Evolutionary conservation across 2,113 vertebrate species (phyloP).

Genomic region (Psammodynastes pulverulentus): DNA sequence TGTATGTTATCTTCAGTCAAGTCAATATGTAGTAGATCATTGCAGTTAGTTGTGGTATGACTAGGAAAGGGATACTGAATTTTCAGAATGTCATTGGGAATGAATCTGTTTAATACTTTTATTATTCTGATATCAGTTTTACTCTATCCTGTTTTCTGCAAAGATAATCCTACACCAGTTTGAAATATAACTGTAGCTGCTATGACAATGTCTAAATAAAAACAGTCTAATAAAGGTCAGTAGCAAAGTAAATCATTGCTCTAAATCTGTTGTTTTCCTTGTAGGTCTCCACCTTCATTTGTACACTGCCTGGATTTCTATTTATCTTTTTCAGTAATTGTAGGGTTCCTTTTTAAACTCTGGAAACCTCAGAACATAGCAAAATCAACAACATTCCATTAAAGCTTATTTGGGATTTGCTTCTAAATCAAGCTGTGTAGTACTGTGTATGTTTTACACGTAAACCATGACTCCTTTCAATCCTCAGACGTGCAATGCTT

Average conservation of each 20-base stretch:
- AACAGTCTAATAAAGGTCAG: constrained; percentile 42
- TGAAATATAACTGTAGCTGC: background rate
- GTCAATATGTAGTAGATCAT: too few species aligned
- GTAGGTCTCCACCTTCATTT: constrained; percentile 17
- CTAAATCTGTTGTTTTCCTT: constrained; percentile 43
- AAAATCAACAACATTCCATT: background rate
- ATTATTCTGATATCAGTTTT: background rate
- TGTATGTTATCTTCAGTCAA: too few species aligned
- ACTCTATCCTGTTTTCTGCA: background rate
- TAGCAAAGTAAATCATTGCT: constrained; percentile 30
- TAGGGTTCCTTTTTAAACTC: constrained; percentile 7
- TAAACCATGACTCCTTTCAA: background rate
- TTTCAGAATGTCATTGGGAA: background rate
- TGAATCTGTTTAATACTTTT: background rate
- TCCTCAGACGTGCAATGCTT: background rate
- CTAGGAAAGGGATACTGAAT: background rate
- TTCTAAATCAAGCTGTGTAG: background rate
- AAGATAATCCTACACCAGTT: background rate
- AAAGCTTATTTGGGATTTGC: background rate
- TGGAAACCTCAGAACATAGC: background rate
- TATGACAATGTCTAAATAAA: background rate
- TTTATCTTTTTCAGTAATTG: constrained; percentile 22
- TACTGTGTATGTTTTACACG: background rate
- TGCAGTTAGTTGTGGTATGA: too few species aligned
- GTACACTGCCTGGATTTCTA: constrained; percentile 2